phyloP scores from a whole-genome alignment of 1,140 invertebrate genomes.

The Ips typographus region DNA sequence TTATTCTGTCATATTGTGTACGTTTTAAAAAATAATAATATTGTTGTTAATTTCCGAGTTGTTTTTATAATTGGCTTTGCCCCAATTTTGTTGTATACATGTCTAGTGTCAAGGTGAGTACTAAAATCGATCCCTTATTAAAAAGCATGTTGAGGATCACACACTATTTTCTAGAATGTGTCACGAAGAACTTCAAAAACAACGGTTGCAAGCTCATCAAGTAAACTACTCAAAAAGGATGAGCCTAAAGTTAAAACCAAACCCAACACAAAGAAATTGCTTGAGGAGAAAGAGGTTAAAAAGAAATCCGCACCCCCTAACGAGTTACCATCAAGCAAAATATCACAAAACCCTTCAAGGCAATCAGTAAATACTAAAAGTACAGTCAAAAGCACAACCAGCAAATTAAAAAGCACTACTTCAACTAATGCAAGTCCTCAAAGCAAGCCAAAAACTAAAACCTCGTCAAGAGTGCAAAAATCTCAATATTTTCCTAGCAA shows the following conservation, averaged over 20 bases:
- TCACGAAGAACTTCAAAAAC: not conserved
- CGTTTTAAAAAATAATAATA: not conserved
- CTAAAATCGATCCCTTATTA: not conserved
- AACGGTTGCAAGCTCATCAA: too few relatives aligned
- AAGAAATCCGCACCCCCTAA: constrained; percentile 1
- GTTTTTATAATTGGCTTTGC: not conserved
- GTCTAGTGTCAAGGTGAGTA: constrained; percentile 40
- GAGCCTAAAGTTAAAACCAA: not conserved
- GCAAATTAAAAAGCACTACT: not conserved
- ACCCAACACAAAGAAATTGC: constrained; percentile 4
- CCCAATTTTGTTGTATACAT: constrained; percentile 23
- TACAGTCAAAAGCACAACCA: too few relatives aligned
- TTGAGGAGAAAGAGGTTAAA: constrained; percentile 19
- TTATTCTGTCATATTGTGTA: constrained; percentile 27
- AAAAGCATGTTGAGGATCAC: not conserved
- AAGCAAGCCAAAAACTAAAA: not conserved
- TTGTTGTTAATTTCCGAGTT: not conserved
- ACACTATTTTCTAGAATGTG: constrained; percentile 7
- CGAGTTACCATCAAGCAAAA: not conserved
- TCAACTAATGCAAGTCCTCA: not conserved
- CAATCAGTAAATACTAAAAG: not conserved
- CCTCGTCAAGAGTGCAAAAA: constrained; percentile 9
- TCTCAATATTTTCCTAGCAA: constrained; percentile 48
- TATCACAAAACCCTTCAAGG: not conserved
- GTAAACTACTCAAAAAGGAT: constrained; percentile 2